These are phyloP conservation scores for Rafetus swinhoei DNA, from an alignment of 2,113 vertebrate species.

Conservation along the genomic window DNA sequence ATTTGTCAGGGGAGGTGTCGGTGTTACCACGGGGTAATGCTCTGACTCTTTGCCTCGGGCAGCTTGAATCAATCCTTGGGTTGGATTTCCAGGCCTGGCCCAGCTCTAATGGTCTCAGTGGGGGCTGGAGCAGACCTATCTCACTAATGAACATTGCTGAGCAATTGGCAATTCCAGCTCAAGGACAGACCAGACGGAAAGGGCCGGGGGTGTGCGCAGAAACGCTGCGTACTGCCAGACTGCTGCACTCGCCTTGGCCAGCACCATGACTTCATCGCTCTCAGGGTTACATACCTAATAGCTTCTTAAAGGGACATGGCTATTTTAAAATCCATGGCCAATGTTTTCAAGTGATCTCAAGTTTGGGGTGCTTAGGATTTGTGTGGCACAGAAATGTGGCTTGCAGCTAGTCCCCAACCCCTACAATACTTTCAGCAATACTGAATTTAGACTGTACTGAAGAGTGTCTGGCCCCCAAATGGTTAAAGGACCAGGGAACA, in stretches of 20 bases:
- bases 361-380: not conserved
- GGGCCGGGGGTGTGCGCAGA: not conserved
- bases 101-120: conserved; percentile 46
- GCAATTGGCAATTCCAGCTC: not conserved
- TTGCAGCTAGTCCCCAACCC: not conserved
- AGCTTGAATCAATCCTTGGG: conserved; percentile 77
- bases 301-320: not conserved
- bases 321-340: not conserved
- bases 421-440: not conserved
- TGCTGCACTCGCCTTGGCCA: not conserved
- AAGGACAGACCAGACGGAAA: not conserved
- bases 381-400: not conserved
- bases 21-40: not conserved
- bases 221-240: not conserved
- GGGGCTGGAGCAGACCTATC: conserved; percentile 71
- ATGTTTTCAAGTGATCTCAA: not conserved
- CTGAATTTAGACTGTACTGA: not conserved
- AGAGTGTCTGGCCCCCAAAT: not conserved
- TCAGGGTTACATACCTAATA: not conserved
- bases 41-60: conserved; percentile 11
- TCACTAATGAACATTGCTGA: not conserved
- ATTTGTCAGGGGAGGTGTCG: accelerated
- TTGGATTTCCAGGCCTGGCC: conserved; percentile 74
- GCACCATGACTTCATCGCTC: not conserved
- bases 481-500: not conserved